These are phyloP conservation scores for Heliothis subflexa DNA, from an alignment of 1,140 invertebrate species.

Conservation along the genomic window DNA sequence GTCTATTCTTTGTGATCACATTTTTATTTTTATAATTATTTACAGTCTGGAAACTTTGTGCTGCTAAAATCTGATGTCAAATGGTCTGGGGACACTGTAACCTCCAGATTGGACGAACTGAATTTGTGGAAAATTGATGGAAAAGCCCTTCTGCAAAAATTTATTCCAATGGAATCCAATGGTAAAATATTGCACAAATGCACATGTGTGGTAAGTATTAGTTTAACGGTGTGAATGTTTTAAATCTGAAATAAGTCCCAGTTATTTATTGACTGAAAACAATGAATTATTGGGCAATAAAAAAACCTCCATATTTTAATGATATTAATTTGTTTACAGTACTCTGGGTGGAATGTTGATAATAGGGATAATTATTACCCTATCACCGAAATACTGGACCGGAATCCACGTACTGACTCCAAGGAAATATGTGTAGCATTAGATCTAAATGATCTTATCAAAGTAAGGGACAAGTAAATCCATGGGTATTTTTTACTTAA, in stretches of 20 bases:
- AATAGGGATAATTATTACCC: conserved; percentile 89
- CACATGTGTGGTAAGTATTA: conserved; percentile 90
- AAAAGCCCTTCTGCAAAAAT: conserved; percentile 92
- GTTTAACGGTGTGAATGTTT: not conserved
- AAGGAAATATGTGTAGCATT: conserved; percentile 86
- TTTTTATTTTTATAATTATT: conserved; percentile 51
- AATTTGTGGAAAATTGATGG: conserved; percentile 93
- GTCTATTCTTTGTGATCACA: not conserved
- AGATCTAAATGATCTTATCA: conserved; percentile 85
- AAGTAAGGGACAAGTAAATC: conserved; percentile 85
- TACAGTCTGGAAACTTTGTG: conserved; percentile 90
- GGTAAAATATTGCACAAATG: conserved; percentile 91
- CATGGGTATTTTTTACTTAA: conserved; percentile 72
- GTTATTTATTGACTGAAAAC: too few species aligned
- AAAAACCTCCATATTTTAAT: conserved; percentile 30
- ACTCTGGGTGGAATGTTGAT: conserved; percentile 90
- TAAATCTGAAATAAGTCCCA: not conserved
- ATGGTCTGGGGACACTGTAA: conserved; percentile 86
- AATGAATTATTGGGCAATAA: not conserved
- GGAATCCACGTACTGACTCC: conserved; percentile 83
- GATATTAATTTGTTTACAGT: conserved; percentile 82
- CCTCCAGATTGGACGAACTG: conserved; percentile 86
- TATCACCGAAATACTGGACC: conserved; percentile 85
- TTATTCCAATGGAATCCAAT: conserved; percentile 90
- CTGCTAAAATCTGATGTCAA: conserved; percentile 89